These are phyloP conservation scores for Yponomeuta cagnagella DNA, from an alignment of 2,888 invertebrate genomes.

Conservation along the genomic window DNA sequence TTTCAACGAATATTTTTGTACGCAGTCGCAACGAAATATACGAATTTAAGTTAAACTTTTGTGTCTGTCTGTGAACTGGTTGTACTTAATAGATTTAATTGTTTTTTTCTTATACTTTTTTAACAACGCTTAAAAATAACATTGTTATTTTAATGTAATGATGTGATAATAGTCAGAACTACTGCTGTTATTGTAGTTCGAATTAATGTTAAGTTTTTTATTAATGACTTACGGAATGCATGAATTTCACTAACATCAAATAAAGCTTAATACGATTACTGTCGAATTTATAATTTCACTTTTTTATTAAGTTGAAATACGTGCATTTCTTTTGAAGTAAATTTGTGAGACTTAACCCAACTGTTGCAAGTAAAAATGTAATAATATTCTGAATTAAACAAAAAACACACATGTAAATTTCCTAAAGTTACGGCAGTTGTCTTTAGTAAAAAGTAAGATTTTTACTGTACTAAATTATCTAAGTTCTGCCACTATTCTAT, in stretches of 20 bases:
- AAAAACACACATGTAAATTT: conserved; percentile 5
- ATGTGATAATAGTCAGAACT: conserved; percentile 37
- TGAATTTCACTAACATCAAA: not conserved
- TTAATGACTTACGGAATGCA: not conserved
- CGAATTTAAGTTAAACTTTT: conserved; percentile 26
- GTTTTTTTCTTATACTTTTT: conserved; percentile 18
- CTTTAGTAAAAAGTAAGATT: not conserved
- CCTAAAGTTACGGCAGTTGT: conserved; percentile 16
- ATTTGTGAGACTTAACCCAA: conserved; percentile 33
- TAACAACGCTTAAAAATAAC: conserved; percentile 34
- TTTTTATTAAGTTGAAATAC: not conserved
- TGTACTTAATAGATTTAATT: not conserved
- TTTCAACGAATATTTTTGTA: conserved; percentile 27
- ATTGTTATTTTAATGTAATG: conserved; percentile 25
- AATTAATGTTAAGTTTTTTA: conserved; percentile 10
- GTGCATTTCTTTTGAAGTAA: conserved; percentile 19
- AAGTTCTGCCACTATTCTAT: not conserved
- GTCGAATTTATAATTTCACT: not conserved
- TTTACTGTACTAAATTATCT: not conserved
- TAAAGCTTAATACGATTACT: conserved; percentile 6
- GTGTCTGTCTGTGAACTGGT: not conserved
- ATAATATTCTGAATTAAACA: conserved; percentile 46
- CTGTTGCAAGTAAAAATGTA: conserved; percentile 28
- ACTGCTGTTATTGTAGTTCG: conserved; percentile 22
- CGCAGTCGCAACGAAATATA: conserved; percentile 39